A percentile compares a stretch with the other conserved stretches of the same genome.
phyloP scores from a whole-genome alignment of 2,888 invertebrate genomes.

The Serrognathus titanus region DNA sequence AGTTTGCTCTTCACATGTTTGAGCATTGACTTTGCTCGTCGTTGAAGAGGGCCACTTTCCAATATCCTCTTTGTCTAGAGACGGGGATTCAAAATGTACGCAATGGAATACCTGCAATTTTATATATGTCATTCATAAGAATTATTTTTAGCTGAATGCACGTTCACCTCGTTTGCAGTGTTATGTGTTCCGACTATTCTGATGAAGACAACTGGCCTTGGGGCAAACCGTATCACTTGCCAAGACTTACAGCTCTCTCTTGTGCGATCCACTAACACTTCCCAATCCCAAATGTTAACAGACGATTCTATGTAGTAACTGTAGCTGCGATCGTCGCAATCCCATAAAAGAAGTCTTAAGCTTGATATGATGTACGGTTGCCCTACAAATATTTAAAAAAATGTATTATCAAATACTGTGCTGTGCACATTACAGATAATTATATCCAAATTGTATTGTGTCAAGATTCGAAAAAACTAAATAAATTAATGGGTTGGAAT shows the following conservation, averaged over 20 bases:
- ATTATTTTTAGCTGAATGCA: no score
- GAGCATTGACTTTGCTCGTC: slow-evolving; percentile 8
- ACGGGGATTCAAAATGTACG: slow-evolving; percentile 96
- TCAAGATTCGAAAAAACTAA: no score
- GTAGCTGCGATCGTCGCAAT: slow-evolving; percentile 92
- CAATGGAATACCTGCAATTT: slow-evolving; percentile 84
- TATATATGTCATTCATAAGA: no score
- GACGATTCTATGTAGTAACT: slow-evolving; percentile 96
- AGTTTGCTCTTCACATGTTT: slow-evolving; percentile 6
- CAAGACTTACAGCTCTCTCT: slow-evolving; percentile 86
- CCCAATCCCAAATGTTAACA: slow-evolving; percentile 89
- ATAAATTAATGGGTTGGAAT: no score
- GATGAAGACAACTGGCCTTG: slow-evolving; percentile 86
- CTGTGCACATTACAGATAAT: slow-evolving; percentile 1
- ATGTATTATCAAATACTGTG: no score
- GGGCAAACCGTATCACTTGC: slow-evolving; percentile 86
- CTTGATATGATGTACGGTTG: slow-evolving; percentile 93
- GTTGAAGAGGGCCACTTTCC: slow-evolving; percentile 19
- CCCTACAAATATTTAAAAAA: slow-evolving; percentile 39
- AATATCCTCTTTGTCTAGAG: slow-evolving; percentile 52
- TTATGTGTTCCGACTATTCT: slow-evolving; percentile 95
- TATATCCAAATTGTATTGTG: no score
- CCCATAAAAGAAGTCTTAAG: slow-evolving; percentile 92
- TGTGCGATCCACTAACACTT: slow-evolving; percentile 83
- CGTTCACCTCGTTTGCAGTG: slow-evolving; percentile 87